Conservation (phyloP, 2,113 vertebrate genomes). For the Sinocyclocheilus anshuiensis region DNA sequence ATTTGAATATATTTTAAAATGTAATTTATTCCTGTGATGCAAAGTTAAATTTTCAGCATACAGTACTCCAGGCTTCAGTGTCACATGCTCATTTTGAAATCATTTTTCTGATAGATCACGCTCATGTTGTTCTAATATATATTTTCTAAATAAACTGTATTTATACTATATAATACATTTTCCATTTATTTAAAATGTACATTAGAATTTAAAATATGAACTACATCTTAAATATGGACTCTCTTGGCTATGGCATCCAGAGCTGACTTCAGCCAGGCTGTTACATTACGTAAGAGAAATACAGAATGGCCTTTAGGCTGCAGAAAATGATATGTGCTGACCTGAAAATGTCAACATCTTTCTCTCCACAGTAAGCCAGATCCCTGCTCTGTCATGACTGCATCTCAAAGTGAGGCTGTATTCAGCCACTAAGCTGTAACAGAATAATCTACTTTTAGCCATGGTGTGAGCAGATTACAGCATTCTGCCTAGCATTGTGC, state of each 20-base stretch:
- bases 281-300: conserved; percentile 64
- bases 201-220: not conserved
- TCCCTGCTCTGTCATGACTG: conserved; percentile 40
- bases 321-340: conserved; percentile 59
- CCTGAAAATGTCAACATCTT: conserved; percentile 70
- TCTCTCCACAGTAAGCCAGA: conserved; percentile 36
- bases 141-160: not conserved
- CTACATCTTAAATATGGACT: not conserved
- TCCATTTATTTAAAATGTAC: not conserved
- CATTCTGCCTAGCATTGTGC: conserved; percentile 28
- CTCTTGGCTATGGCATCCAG: conserved; percentile 47
- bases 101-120: too few relatives aligned
- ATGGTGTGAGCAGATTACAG: conserved; percentile 38
- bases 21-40: too few relatives aligned
- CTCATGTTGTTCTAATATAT: too few relatives aligned
- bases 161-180: not conserved
- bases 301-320: conserved; percentile 52
- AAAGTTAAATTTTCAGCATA: too few relatives aligned
- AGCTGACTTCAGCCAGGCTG: conserved; percentile 48
- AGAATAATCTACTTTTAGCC: conserved; percentile 50
- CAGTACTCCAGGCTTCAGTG: too few relatives aligned
- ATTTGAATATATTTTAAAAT: too few relatives aligned
- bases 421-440: conserved; percentile 36
- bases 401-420: conserved; percentile 34
- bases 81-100: not conserved